Evolutionary conservation across 1,140 invertebrate species (phyloP), one percentile per base, ranked within the genome.

Genomic region (Nautilus pompilius): DNA sequence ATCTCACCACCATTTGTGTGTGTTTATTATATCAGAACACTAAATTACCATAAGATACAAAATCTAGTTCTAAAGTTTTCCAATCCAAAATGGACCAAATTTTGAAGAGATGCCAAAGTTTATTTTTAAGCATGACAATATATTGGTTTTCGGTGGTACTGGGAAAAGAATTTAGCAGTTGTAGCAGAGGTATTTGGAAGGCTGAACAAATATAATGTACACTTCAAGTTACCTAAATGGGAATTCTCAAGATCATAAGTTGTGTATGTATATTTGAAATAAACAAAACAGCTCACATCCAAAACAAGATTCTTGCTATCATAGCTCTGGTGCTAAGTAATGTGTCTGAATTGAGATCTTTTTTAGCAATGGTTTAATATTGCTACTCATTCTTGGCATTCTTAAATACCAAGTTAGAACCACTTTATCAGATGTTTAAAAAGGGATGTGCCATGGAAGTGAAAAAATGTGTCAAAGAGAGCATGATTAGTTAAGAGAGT

Each of bases 41-140:
- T 20, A 75, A 76, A 53, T 63, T 87, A 63, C 76, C 80, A 8
- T 86, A 84, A 72, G 83, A 85, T 5, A 74, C 85, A 24, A 20
- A 17, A 49, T 49, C 46, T 5, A 49, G 46, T n/a, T 24, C 46
- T 49, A 24, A 49, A 49, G n/a, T 49, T 6, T 49, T 17, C n/a
- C 46, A 49, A 49, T 24, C n/a, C 26, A 20, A 20, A 20, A 49
- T 49, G 26, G 46, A 49, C n/a, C 46, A 49, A 8, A 24, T 49
- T 20, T 24, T 49, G n/a, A 6, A 17, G n/a, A 24, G 46, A 6
- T n/a, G n/a, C 46, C n/a, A 49, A 49, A 17, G 5, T 55, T 45
- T 45, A n/a, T 45, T 8, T n/a, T 17, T 24, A 8, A 49, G n/a
- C n/a, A 49, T 17, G 46, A 49, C 5, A 24, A 49, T 49, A 24